These are phyloP conservation scores for Neocrepidodera transversa DNA, from an alignment of 2,888 invertebrate genomes.

Conservation along the genomic window DNA sequence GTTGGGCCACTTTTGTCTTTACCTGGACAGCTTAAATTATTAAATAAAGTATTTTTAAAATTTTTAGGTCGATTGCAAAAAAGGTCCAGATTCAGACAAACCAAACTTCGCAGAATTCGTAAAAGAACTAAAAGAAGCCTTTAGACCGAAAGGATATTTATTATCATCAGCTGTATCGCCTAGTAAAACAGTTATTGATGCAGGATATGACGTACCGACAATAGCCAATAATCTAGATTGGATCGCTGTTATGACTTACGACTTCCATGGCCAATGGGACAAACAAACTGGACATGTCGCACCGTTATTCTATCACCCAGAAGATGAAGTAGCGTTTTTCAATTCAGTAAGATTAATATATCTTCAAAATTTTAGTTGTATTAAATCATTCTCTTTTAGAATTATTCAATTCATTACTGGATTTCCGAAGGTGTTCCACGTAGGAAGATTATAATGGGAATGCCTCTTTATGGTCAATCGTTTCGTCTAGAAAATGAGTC, in stretches of 20 bases:
- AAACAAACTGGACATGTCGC: constrained; percentile 91
- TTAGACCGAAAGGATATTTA: constrained; percentile 63
- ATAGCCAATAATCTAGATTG: constrained; percentile 81
- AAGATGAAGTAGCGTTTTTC: constrained; percentile 82
- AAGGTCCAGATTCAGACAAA: constrained; percentile 85
- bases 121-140: constrained; percentile 70
- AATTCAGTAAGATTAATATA: constrained; percentile 78
- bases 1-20: too few species aligned
- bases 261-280: constrained; percentile 92
- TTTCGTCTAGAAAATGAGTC: constrained; percentile 72
- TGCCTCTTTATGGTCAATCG: constrained; percentile 88
- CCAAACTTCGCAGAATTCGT: constrained; percentile 78
- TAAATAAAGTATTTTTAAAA: too few species aligned
- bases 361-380: not conserved
- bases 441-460: constrained; percentile 84
- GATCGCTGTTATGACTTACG: constrained; percentile 93
- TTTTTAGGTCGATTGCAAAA: constrained; percentile 79
- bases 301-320: constrained; percentile 81
- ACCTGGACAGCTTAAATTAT: too few species aligned
- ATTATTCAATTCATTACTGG: constrained; percentile 90
- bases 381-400: constrained; percentile 62
- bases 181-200: constrained; percentile 86
- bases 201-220: constrained; percentile 80
- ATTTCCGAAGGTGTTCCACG: constrained; percentile 83
- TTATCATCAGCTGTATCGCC: constrained; percentile 88